These are phyloP conservation scores for Phoeniculus purpureus DNA, from an alignment of 2,797 vertebrate species.

Conservation along the genomic window DNA sequence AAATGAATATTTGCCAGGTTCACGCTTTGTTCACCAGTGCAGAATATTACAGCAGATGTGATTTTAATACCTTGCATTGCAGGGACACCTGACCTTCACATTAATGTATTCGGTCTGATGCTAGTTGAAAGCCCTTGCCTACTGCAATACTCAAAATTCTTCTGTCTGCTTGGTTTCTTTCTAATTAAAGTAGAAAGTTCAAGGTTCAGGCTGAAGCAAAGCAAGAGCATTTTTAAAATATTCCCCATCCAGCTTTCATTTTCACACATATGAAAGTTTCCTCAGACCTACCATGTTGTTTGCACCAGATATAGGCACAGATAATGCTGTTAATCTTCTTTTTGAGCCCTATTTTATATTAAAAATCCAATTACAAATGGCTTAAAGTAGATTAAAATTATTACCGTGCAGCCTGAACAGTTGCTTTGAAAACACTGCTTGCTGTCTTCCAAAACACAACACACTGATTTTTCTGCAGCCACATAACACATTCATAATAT, in stretches of 20 bases:
- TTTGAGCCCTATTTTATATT: background rate
- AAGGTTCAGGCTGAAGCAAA: constrained; percentile 7
- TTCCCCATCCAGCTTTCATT: background rate
- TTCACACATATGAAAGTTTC: background rate
- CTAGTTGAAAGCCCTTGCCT: background rate
- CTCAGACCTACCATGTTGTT: background rate
- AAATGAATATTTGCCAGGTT: background rate
- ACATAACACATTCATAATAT: background rate
- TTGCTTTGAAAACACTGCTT: constrained; percentile 14
- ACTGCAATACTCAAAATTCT: background rate
- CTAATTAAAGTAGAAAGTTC: background rate
- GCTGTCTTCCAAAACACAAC: background rate
- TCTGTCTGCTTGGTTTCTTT: constrained; percentile 25
- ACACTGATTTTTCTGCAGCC: background rate
- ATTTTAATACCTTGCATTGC: background rate
- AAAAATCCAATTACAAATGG: constrained; percentile 18
- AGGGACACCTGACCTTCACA: background rate
- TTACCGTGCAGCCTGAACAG: background rate
- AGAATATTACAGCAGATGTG: background rate
- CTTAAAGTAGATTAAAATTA: constrained; percentile 19
- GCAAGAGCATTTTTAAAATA: background rate
- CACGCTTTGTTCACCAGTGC: background rate
- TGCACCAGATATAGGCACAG: background rate
- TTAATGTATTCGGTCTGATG: background rate
- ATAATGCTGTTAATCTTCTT: background rate